These are phyloP conservation scores for Melolontha melolontha DNA, from an alignment of 2,888 invertebrate genomes.

Conservation along the genomic window DNA sequence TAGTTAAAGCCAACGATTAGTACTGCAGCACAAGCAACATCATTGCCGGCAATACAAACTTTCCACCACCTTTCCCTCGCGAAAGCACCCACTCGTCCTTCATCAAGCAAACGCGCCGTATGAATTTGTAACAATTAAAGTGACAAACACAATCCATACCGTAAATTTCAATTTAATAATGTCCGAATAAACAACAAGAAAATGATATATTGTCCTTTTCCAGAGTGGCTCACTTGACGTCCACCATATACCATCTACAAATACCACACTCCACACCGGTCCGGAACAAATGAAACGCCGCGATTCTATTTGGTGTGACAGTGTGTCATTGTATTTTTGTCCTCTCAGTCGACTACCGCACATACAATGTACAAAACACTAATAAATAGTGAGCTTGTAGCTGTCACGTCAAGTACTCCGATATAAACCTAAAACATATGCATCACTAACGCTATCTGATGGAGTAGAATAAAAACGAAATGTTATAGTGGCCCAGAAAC, in stretches of 20 bases:
- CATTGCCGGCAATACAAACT: constrained; percentile 3
- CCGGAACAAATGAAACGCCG: constrained; percentile 39
- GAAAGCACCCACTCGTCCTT: neutral
- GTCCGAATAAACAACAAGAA: constrained; percentile 45
- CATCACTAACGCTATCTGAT: constrained; percentile 30
- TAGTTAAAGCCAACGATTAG: constrained; percentile 29
- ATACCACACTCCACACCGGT: too few species aligned
- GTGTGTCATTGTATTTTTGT: constrained; percentile 21
- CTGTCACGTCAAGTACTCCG: constrained; percentile 30
- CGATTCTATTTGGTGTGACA: neutral
- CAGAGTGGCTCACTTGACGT: constrained; percentile 33
- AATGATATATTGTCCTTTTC: constrained; percentile 45
- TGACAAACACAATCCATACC: constrained; percentile 61
- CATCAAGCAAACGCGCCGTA: neutral
- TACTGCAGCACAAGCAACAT: constrained; percentile 50
- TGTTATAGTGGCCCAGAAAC: neutral
- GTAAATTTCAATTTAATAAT: constrained; percentile 62
- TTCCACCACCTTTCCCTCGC: constrained; percentile 2
- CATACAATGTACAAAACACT: neutral
- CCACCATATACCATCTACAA: constrained; percentile 32
- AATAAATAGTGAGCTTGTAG: constrained; percentile 33
- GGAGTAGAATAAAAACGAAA: constrained; percentile 15
- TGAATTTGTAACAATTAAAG: constrained; percentile 60
- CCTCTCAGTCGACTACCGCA: neutral
- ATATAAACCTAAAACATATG: constrained; percentile 26